A percentile compares a stretch with the other conserved stretches of the same genome.
Conservation (phyloP, 1,140 invertebrate species). For the Drosophila serrata region DNA sequence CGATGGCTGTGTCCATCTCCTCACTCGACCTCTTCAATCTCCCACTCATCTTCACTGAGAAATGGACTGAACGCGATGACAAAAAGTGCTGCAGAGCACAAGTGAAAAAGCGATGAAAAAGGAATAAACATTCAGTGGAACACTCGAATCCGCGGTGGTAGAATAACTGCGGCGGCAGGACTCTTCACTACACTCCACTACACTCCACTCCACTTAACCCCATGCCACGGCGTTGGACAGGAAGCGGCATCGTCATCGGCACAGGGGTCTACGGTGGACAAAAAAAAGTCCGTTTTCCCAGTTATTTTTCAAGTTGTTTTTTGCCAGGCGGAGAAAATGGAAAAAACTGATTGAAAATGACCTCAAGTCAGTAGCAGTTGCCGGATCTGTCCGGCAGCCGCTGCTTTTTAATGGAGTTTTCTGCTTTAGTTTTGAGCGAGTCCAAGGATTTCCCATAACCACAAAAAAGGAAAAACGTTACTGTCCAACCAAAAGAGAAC, state of each 20-base stretch:
- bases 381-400: constrained; percentile 40
- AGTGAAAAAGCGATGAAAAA: constrained; percentile 18
- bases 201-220: constrained; percentile 16
- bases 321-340: constrained; percentile 67
- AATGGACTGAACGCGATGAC: constrained; percentile 66
- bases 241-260: constrained; percentile 37
- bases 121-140: constrained; percentile 50
- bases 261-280: constrained; percentile 3
- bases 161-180: constrained; percentile 23
- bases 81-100: constrained; percentile 18
- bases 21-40: constrained; percentile 46
- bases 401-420: constrained; percentile 76
- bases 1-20: constrained; percentile 32
- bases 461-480: constrained; percentile 31
- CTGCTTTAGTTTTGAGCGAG: constrained; percentile 43
- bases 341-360: constrained; percentile 83
- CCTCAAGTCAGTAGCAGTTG: constrained; percentile 79
- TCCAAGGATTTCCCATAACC: constrained; percentile 26
- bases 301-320: constrained; percentile 70
- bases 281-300: constrained; percentile 55
- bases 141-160: constrained; percentile 73
- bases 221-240: background rate
- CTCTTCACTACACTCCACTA: background rate
- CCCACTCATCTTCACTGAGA: constrained; percentile 69
- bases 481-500: constrained; percentile 5